Base-by-base conservation (phyloP, 1,140 invertebrate species). In the Hycleus phaleratus region DNA sequence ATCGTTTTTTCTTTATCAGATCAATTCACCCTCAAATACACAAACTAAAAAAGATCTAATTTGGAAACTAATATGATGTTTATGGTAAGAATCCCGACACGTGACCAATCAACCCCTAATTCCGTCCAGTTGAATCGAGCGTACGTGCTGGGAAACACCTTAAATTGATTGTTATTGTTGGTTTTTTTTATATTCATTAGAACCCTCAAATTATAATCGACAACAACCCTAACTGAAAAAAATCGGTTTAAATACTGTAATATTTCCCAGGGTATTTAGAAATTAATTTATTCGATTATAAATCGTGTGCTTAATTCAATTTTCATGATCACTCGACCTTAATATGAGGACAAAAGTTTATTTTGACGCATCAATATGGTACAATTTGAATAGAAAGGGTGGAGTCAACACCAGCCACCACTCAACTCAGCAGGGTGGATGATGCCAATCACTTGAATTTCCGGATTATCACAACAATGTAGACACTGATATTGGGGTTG, bases 281-380 rank as follows among this genome's bases (percentile, higher is more conserved):
- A 32, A 32, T 32, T 32, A 32, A 32, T 32, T 32, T 32, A 4
- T 4, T 32, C 7, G 18, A 24, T 43, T 53, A 42, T 38, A 26
- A 45, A 53, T 53, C 42, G 26, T 26, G 42, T 52, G 64, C 63
- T 63, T 63, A 66, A 57, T 63, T 62, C 58, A 61, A 61, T 66
- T 66, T 63, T 53, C 49, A 63, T 63, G 64, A 57, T 51, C 64
- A 63, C 61, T 66, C 59, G 56, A 63, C 46, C 49, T 49, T 63
- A 63, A 66, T 61, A 59, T 59, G 61, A 52, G 38, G 58, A 66
- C 64, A 66, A 66, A 61, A 50, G 32, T 32, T 46, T 66, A 47
- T 66, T 63, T 66, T 63, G 64, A 66, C 64, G 52, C 64, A 46
- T 66, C 61, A 60, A 60, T 66, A 66, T 59, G 64, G 56, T 54